These are phyloP conservation scores for Pedetes capensis DNA, from an alignment of 2,113 vertebrate genomes.

Conservation along the genomic window DNA sequence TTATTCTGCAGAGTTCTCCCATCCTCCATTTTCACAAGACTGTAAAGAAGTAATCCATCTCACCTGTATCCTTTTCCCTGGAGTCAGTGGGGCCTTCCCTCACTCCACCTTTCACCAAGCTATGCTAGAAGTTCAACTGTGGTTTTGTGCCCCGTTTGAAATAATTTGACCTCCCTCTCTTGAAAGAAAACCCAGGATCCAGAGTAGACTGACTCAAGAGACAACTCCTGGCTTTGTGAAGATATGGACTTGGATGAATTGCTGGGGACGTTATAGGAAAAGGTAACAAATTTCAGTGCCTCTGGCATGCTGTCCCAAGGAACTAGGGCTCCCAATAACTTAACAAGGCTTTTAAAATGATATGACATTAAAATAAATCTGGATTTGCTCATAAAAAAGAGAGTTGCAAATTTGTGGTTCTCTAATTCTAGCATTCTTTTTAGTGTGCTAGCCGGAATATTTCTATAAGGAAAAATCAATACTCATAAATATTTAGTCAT, in stretches of 20 bases:
- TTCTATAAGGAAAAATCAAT: not conserved
- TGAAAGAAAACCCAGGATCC: slow-evolving; percentile 66
- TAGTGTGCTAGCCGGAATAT: not conserved
- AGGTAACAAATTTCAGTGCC: slow-evolving; percentile 39
- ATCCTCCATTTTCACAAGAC: not conserved
- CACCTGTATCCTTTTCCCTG: slow-evolving; percentile 27
- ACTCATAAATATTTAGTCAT: not conserved
- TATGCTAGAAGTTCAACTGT: slow-evolving; percentile 58
- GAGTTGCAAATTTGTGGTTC: not conserved
- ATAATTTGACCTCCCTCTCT: slow-evolving; percentile 54
- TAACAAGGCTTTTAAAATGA: slow-evolving; percentile 74
- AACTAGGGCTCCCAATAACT: slow-evolving; percentile 67
- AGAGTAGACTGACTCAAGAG: slow-evolving; percentile 64
- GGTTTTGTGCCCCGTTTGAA: slow-evolving; percentile 57
- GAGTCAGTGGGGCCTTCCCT: slow-evolving; percentile 26
- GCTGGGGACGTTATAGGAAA: slow-evolving; percentile 59
- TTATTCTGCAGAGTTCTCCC: slow-evolving; percentile 20
- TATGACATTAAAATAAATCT: slow-evolving; percentile 75
- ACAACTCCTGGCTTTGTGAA: slow-evolving; percentile 69
- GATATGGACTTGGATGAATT: slow-evolving; percentile 67
- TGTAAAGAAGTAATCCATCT: slow-evolving; percentile 46
- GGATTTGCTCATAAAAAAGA: slow-evolving; percentile 75
- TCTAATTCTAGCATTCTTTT: not conserved
- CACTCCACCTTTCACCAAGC: slow-evolving; percentile 19
- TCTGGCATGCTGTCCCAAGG: slow-evolving; percentile 69